phyloP scores from a whole-genome alignment of 2,797 vertebrate genomes.

The Masticophis lateralis region DNA sequence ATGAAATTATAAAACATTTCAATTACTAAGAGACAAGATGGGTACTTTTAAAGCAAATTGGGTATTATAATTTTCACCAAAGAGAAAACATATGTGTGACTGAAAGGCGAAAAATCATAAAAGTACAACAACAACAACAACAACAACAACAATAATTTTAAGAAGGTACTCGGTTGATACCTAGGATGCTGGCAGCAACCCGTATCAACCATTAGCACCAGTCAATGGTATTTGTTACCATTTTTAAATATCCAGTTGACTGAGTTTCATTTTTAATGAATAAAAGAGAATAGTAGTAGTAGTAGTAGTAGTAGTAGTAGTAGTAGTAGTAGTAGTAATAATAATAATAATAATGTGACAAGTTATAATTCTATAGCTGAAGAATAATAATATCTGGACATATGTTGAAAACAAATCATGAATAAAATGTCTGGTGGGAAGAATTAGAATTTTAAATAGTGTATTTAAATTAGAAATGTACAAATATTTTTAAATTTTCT shows the following conservation, averaged over 20 bases:
- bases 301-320: too few relatives aligned
- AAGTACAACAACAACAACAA: not conserved
- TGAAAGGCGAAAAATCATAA: slow-evolving; percentile 52
- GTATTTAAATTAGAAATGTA: slow-evolving; percentile 1
- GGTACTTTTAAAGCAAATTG: slow-evolving; percentile 44
- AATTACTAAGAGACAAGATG: slow-evolving; percentile 45
- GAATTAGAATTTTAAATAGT: slow-evolving; percentile 5
- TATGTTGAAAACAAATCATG: slow-evolving; percentile 32
- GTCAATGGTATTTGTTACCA: too few relatives aligned
- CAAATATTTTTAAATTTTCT: not conserved
- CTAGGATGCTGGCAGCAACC: too few relatives aligned
- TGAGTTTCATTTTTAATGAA: too few relatives aligned
- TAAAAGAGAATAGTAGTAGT: too few relatives aligned
- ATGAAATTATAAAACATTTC: slow-evolving; percentile 47
- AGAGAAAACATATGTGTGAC: slow-evolving; percentile 41
- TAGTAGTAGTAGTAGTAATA: too few relatives aligned
- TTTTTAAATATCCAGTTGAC: too few relatives aligned
- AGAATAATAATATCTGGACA: slow-evolving; percentile 32
- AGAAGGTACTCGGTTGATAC: too few relatives aligned
- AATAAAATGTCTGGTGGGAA: not conserved
- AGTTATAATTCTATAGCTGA: slow-evolving; percentile 49
- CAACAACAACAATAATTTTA: too few relatives aligned
- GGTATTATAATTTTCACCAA: slow-evolving; percentile 35
- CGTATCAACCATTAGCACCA: too few relatives aligned
- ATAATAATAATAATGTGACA: slow-evolving; percentile 32